Evolutionary conservation across 1,140 invertebrate species (phyloP).

Genomic region (Pseudomyrmex concolor): DNA sequence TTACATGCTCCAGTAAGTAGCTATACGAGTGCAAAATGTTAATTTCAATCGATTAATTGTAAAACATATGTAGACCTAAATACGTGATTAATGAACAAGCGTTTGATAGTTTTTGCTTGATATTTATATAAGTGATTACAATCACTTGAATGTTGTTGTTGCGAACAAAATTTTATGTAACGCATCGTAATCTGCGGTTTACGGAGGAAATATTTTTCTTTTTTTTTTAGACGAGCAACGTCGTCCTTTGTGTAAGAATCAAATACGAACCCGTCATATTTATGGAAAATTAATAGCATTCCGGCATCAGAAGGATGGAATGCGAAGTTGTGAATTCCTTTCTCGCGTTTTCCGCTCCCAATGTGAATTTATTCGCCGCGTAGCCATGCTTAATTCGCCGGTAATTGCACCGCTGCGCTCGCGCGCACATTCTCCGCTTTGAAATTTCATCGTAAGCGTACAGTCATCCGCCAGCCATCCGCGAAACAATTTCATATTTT

Average conservation of each 20-base stretch:
- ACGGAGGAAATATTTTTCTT: background rate
- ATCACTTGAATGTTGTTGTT: background rate
- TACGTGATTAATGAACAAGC: constrained; percentile 20
- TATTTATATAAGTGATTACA: constrained; percentile 22
- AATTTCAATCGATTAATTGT: constrained; percentile 23
- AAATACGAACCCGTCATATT: constrained; percentile 52
- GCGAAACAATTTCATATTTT: constrained; percentile 48
- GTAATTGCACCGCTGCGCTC: constrained; percentile 35
- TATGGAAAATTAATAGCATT: constrained; percentile 58
- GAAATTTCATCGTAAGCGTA: constrained; percentile 29
- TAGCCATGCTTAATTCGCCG: constrained; percentile 54
- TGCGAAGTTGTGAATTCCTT: constrained; percentile 62
- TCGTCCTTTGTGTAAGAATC: constrained; percentile 43
- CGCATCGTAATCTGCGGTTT: background rate
- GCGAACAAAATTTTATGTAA: background rate
- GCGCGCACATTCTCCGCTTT: constrained; percentile 57
- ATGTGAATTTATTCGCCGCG: constrained; percentile 59
- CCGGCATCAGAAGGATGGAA: constrained; percentile 49
- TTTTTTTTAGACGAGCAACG: constrained; percentile 12
- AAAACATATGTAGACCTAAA: background rate
- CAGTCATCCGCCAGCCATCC: constrained; percentile 26
- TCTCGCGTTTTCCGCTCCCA: constrained; percentile 42
- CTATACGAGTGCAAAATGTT: background rate
- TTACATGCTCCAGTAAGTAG: background rate
- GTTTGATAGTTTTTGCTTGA: constrained; percentile 1